Evolutionary conservation across 2,113 vertebrate species (phyloP).

Genomic region (Pterocles burchelli): DNA sequence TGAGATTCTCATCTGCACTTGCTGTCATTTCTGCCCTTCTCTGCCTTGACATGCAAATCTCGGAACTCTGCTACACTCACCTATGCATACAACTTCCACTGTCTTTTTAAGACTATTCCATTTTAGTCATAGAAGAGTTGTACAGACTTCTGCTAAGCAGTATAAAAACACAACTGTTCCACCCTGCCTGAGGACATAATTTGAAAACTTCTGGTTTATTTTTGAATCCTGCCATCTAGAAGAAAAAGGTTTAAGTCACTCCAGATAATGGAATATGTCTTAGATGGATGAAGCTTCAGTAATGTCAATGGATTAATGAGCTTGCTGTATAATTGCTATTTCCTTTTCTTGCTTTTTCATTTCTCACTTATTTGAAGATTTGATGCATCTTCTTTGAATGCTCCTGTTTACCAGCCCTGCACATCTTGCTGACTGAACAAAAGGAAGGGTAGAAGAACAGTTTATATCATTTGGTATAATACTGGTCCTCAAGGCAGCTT

Average conservation of each 20-base stretch:
- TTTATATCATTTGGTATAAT: background rate
- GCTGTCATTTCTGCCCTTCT: background rate
- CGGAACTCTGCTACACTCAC: background rate
- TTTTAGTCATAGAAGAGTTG: background rate
- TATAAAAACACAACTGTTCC: background rate
- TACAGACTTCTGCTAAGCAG: background rate
- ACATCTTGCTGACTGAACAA: background rate
- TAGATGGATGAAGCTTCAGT: background rate
- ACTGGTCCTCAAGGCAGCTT: background rate
- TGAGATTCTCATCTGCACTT: background rate
- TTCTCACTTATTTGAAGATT: background rate
- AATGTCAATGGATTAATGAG: background rate
- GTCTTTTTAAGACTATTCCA: accelerated
- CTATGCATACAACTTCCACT: background rate
- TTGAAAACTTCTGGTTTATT: background rate
- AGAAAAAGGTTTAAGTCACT: background rate
- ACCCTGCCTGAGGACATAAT: background rate
- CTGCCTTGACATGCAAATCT: background rate
- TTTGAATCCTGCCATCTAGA: background rate
- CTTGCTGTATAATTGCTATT: background rate
- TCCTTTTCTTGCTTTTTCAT: background rate
- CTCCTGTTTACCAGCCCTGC: background rate
- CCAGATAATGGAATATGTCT: background rate
- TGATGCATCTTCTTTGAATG: background rate
- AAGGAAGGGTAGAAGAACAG: background rate